These are phyloP conservation scores for Lutjanus campechanus DNA, from an alignment of 2,797 vertebrate genomes.

Conservation along the genomic window DNA sequence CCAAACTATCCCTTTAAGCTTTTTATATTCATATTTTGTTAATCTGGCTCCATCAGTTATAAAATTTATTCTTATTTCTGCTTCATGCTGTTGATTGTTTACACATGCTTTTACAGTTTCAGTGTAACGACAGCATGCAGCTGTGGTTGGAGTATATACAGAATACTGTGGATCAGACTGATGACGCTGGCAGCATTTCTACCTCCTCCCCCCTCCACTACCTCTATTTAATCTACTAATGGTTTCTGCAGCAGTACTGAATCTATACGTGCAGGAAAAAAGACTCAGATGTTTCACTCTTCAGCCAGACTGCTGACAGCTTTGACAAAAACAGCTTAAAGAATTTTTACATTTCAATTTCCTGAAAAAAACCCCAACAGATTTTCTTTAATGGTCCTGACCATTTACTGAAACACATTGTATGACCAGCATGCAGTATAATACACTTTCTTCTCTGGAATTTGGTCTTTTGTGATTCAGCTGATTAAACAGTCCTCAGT, in stretches of 20 bases:
- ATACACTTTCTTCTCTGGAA: not conserved
- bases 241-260: constrained; percentile 61
- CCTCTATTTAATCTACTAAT: constrained; percentile 74
- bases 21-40: not conserved
- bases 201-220: no score
- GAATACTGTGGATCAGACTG: constrained; percentile 38
- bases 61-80: not conserved
- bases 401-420: constrained; percentile 6
- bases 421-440: not conserved
- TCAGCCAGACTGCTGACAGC: constrained; percentile 37
- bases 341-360: not conserved
- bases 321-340: constrained; percentile 17
- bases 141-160: not conserved
- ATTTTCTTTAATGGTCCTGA: constrained; percentile 3
- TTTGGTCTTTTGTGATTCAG: not conserved
- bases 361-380: not conserved
- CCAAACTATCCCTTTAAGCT: not conserved
- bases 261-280: constrained; percentile 63
- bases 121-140: not conserved
- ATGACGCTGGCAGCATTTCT: constrained; percentile 58
- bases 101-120: not conserved
- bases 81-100: not conserved
- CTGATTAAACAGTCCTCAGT: not conserved
- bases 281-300: constrained; percentile 32
- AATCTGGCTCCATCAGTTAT: not conserved